Evolutionary conservation across 2,113 vertebrate species (phyloP), one percentile per base, ranked within the genome.

Genomic region (Rattus rattus): DNA sequence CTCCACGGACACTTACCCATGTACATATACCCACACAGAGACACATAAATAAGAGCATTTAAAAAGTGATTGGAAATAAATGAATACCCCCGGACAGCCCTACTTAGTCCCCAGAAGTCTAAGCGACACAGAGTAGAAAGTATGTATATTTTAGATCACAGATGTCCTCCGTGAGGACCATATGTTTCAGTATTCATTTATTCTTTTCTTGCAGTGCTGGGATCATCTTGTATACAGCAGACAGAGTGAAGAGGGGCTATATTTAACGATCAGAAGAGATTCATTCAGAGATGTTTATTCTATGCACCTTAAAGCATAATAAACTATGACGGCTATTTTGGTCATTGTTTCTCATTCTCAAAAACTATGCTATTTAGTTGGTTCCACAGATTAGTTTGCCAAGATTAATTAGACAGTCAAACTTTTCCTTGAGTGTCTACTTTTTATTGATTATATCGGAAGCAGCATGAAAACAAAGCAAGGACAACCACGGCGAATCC

Each of bases 381-480:
- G 59, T 61, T 84, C 36, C 69, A 95, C 26, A 69, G 47, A 26
- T 86, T 67, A 86, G 85, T 93, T 69, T 97, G 47, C 72, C 14
- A 95, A 92, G 76, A 97, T 81, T 80, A 94, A 89, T 1, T 93
- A 76, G 70, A 10, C 8, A 89, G 61, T 52, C 19, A 91, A 47
- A 94, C 33, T 75, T 87, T 90, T 84, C 84, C 33, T 70, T 54
- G 73, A 89, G 19, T 47, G 3, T 76, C 91, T 95, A 22, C 49
- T 84, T 84, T 75, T 67, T 59, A 95, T 49, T 20, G 69, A 86
- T 92, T 88, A 59, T 59, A 90, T 70, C 24, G 8, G 43, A 87
- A 94, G 72, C 81, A 95, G 75, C 33, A 95, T 56, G 30, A 73
- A 97, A 94, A 88, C 61, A 97, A 91, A 97, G 83, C 43, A 85